Base-by-base conservation (phyloP, 2,113 vertebrate species). In the Phrynosoma blainvillii region DNA sequence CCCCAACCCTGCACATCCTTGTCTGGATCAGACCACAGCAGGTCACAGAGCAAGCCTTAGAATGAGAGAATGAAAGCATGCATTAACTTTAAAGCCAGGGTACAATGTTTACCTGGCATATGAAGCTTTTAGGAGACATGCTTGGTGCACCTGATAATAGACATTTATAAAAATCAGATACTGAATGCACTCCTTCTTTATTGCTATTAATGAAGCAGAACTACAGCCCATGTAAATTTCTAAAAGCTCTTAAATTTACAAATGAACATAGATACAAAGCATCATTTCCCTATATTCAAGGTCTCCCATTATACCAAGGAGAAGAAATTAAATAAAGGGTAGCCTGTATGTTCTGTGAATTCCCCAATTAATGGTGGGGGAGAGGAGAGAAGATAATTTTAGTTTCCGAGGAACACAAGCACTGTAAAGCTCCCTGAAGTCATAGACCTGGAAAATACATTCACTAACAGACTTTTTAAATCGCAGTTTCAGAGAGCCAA, bases 1-100 rank as follows among this genome's bases (percentile, higher is more conserved):
- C 99, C 99, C 99, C 99, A 99, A 54, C 99, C 99, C 94, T 99
- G 99, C 21, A 99, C 99, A 82, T 99, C 99, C 91, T 99, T 99
- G 96, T 99, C 99, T 79, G 99, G 99, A 94, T 99, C 99, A 73
- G 99, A 99, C 98, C 99, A 99, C 95, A 99, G 94, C 85, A 99
- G 95, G 96, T 99, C 99, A 96, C 99, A 99, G 79, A 99, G 98
- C 93, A 99, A 97, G 89, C 98, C 99, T 99, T 95, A 1, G 36
- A 87, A 93, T 83, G 32, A 95, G 42, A 40, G 21, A 56, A 65
- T 23, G 4, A 11, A 56, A 71, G 47, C 42, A 71, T 52, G 27
- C 14, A 70, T 30, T 25, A 4, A 54, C 20, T 21, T 83, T 27
- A 88, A 36, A 83, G 76, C 23, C 10, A 21, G 7, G 40, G n/a